Base-by-base conservation (phyloP, 2,888 invertebrate species). In the Limnephilus rhombicus region DNA sequence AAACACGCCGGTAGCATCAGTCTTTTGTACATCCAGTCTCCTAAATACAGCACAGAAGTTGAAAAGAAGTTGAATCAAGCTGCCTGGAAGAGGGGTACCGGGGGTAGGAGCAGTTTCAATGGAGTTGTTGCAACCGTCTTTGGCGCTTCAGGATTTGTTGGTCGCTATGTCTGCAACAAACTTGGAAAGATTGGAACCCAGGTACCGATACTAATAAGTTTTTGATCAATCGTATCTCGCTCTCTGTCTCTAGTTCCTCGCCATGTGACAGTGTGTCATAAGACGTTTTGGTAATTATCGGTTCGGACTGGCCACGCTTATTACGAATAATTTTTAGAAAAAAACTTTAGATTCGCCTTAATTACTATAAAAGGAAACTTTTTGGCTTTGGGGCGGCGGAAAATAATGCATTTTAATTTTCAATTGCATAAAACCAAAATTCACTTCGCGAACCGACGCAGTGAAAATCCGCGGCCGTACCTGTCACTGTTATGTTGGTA, bases 61-160 rank as follows among this genome's bases (percentile, higher is more conserved):
- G 96, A 95, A 93, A 94, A 94, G 37, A 96, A 95, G 93, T 96
- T 96, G 93, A 97, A 97, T 95, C 94, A 97, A 91, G 96, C 98
- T 13, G 95, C 97, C 0, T 96, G 98, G 94, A 98, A 98, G 95
- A 96, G 98, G 94, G 99, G 98, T 49, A 98, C 98, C 34, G 99
- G 98, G 24, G 99, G 99, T 31, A 97, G 99, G 80, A 98, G 98
- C 94, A 99, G 99, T 94, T 99, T 99, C 95, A 99, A 98, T 96
- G 99, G 99, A 0, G 97, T 98, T 91, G 99, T 99, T 3, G 99
- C 98, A n/a, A 99, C 99, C n/a, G 98, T 99, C 1, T 99, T 99
- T 95, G 99, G 99, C 90, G 97, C 97, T 91, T 97, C 98, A 80
- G 99, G 99, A 2, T 99, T 98, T 94, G 95, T 99, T 0, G 99